phyloP scores from a whole-genome alignment of 2,797 vertebrate species.

The Toxotes lorentzi region DNA sequence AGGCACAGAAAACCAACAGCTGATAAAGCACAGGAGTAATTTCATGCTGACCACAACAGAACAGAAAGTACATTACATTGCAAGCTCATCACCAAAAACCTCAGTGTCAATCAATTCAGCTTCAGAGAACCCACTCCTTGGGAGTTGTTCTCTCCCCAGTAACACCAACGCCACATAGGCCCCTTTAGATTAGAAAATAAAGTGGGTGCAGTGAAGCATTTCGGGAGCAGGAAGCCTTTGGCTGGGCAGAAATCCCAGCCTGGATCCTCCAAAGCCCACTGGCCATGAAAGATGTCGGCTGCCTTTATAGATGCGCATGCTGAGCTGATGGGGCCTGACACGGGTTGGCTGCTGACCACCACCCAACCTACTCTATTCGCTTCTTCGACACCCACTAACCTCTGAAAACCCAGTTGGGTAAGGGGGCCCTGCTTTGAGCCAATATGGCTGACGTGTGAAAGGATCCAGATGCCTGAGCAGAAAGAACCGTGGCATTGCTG shows the following conservation, averaged over 20 bases:
- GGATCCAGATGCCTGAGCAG: conserved; percentile 78
- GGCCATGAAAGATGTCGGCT: conserved; percentile 79
- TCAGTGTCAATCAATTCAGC: conserved; percentile 61
- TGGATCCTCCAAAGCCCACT: conserved; percentile 72
- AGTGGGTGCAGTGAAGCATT: conserved; percentile 78
- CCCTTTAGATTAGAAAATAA: conserved; percentile 75
- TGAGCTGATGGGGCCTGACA: conserved; percentile 80
- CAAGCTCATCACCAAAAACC: conserved; percentile 51
- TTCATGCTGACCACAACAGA: conserved; percentile 53
- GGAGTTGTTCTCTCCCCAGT: conserved; percentile 54
- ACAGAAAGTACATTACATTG: conserved; percentile 59
- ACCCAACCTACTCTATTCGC: conserved; percentile 46
- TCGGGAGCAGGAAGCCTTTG: conserved; percentile 71
- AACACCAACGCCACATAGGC: conserved; percentile 50
- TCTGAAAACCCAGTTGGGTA: conserved; percentile 62
- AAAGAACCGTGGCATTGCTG: conserved; percentile 73
- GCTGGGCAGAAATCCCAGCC: conserved; percentile 79
- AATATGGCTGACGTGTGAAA: conserved; percentile 82
- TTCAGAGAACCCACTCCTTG: conserved; percentile 60
- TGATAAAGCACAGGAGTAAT: conserved; percentile 28
- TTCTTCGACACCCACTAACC: conserved; percentile 60
- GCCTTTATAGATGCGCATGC: conserved; percentile 79
- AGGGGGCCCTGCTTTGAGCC: conserved; percentile 65
- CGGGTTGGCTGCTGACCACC: conserved; percentile 78
- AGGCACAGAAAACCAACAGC: conserved; percentile 27